Conservation (phyloP, 2,797 vertebrate genomes). For the Sebastes trivittatus region DNA sequence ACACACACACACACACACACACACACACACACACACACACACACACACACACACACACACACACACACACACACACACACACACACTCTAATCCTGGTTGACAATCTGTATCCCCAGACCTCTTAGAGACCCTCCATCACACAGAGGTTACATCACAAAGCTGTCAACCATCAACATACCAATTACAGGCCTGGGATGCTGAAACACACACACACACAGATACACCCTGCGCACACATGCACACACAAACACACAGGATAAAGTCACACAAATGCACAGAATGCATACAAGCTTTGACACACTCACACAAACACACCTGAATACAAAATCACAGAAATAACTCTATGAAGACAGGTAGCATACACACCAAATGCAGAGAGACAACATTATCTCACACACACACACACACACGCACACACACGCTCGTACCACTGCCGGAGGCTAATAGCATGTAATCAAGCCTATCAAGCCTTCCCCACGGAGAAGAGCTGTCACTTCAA, state of each 20-base stretch:
- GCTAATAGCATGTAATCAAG: slow-evolving; percentile 30
- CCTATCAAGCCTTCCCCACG: background rate
- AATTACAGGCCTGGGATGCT: slow-evolving; percentile 24
- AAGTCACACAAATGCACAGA: background rate
- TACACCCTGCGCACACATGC: background rate
- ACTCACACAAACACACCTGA: no score
- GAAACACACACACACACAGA: background rate
- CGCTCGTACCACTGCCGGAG: no score
- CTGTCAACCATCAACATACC: slow-evolving; percentile 54
- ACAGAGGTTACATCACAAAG: slow-evolving; percentile 40
- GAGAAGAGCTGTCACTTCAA: slow-evolving; percentile 33
- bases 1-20: background rate
- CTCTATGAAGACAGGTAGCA: no score
- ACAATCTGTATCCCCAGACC: slow-evolving; percentile 59
- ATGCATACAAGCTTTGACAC: no score
- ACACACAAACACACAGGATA: background rate
- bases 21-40: background rate
- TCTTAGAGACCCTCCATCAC: slow-evolving; percentile 53
- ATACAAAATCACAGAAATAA: no score
- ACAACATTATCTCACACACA: background rate
- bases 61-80: slow-evolving; percentile 4
- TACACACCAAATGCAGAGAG: no score
- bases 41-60: background rate
- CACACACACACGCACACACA: no score
- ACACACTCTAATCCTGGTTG: slow-evolving; percentile 42